Evolutionary conservation across 2,888 invertebrate genomes (phyloP).

Genomic region (Limenitis camilla): DNA sequence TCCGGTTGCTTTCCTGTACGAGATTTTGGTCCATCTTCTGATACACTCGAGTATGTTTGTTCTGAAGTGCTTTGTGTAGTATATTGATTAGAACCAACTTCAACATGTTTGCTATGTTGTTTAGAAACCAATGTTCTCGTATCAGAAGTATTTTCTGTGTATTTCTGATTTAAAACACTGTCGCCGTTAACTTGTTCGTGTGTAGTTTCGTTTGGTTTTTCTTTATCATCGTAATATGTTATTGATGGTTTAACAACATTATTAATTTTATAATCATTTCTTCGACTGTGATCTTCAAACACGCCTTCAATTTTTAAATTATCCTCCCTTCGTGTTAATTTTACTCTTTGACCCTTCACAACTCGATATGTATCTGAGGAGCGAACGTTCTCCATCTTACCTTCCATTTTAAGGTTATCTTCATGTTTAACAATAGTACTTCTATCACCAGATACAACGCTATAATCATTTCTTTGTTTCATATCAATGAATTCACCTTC

Average conservation of each 20-base stretch:
- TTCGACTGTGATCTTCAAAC: slow-evolving; percentile 69
- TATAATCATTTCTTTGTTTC: slow-evolving; percentile 73
- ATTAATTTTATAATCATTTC: slow-evolving; percentile 74
- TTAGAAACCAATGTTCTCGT: slow-evolving; percentile 32
- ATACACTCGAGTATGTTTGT: background rate
- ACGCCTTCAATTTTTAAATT: slow-evolving; percentile 80
- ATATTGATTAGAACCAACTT: slow-evolving; percentile 5
- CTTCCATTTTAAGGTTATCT: slow-evolving; percentile 79
- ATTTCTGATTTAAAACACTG: slow-evolving; percentile 4
- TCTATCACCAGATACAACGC: slow-evolving; percentile 62
- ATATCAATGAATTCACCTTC: slow-evolving; percentile 76
- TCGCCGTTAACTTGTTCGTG: slow-evolving; percentile 18
- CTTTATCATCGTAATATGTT: slow-evolving; percentile 69
- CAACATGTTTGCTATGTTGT: slow-evolving; percentile 3
- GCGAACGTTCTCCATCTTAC: slow-evolving; percentile 71
- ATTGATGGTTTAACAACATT: slow-evolving; percentile 75
- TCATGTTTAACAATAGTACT: slow-evolving; percentile 72
- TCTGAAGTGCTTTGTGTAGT: background rate
- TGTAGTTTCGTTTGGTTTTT: slow-evolving; percentile 69
- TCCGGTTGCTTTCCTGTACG: background rate
- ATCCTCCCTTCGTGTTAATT: slow-evolving; percentile 69
- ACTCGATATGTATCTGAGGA: slow-evolving; percentile 72
- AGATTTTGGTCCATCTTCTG: too few relatives aligned
- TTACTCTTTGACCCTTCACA: slow-evolving; percentile 72
- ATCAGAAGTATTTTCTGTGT: slow-evolving; percentile 13